A percentile compares a stretch with the other conserved stretches of the same genome.
Evolutionary conservation across 2,888 invertebrate species (phyloP).

Genomic region (Trichogramma evanescens): DNA sequence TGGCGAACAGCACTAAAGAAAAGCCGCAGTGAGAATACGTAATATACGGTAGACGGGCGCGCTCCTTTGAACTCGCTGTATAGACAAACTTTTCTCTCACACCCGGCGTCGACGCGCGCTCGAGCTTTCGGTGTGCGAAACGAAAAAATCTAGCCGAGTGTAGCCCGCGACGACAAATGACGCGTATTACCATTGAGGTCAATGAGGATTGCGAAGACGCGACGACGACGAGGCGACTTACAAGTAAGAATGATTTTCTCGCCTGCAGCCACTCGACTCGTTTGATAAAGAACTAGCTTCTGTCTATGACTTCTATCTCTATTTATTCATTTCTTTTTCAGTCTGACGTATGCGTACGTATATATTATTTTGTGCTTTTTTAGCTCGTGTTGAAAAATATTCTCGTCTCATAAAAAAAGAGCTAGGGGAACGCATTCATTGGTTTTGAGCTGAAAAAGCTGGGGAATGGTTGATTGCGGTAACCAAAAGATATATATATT

Average conservation of each 20-base stretch:
- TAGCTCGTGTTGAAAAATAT: no score
- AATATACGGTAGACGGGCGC: no score
- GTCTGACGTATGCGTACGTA: neutral
- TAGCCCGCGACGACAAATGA: conserved; percentile 11
- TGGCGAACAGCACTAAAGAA: no score
- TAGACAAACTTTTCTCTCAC: no score
- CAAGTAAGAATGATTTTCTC: conserved; percentile 15
- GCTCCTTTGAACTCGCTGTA: no score
- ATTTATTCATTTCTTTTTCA: neutral
- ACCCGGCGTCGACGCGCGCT: no score
- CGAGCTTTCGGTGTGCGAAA: neutral
- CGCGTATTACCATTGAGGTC: conserved; percentile 8
- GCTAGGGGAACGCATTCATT: neutral
- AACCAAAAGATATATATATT: no score
- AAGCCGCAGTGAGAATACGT: no score
- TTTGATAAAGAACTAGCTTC: conserved; percentile 3
- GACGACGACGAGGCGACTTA: neutral
- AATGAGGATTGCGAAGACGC: conserved; percentile 1
- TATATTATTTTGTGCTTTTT: no score
- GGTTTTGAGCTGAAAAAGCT: neutral
- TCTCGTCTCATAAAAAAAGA: neutral
- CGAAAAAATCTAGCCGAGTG: conserved; percentile 5
- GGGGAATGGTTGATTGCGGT: neutral
- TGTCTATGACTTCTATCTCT: neutral
- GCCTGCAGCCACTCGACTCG: neutral